These are phyloP conservation scores for Callinectes sapidus DNA, from an alignment of 2,888 invertebrate genomes.

Conservation along the genomic window DNA sequence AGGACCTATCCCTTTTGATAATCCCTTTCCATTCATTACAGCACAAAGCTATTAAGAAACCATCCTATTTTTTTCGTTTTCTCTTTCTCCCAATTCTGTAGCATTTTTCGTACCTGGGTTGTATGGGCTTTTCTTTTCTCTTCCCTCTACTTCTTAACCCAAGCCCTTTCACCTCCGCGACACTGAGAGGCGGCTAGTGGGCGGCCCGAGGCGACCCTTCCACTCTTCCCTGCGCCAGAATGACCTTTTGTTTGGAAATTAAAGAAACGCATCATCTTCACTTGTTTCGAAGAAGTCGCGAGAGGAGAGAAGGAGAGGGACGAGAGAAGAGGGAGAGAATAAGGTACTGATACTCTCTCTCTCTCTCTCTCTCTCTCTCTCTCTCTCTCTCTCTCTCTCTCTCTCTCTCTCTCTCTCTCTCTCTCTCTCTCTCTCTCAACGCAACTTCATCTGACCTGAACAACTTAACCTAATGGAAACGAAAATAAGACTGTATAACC, in stretches of 20 bases:
- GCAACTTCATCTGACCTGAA: no score
- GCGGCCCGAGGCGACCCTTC: neutral
- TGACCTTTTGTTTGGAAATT: neutral
- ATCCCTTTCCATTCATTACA: no score
- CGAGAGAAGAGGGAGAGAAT: neutral
- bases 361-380: constrained; percentile 37
- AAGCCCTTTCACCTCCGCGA: neutral
- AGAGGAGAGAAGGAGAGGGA: neutral
- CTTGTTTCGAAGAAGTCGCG: neutral
- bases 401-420: constrained; percentile 2
- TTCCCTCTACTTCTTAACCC: neutral
- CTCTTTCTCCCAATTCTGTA: neutral
- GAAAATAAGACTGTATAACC: no score
- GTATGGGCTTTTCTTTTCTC: neutral
- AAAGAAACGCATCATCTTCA: neutral
- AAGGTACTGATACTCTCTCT: neutral
- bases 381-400: constrained; percentile 21
- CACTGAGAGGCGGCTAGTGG: neutral
- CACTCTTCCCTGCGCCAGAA: neutral
- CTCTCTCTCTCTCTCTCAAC: neutral
- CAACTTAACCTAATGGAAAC: no score
- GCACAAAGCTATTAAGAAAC: no score
- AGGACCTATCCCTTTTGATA: no score
- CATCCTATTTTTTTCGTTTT: neutral
- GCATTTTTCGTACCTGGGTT: neutral